Conservation (phyloP, 2,797 vertebrate species). For the Erithacus rubecula region DNA sequence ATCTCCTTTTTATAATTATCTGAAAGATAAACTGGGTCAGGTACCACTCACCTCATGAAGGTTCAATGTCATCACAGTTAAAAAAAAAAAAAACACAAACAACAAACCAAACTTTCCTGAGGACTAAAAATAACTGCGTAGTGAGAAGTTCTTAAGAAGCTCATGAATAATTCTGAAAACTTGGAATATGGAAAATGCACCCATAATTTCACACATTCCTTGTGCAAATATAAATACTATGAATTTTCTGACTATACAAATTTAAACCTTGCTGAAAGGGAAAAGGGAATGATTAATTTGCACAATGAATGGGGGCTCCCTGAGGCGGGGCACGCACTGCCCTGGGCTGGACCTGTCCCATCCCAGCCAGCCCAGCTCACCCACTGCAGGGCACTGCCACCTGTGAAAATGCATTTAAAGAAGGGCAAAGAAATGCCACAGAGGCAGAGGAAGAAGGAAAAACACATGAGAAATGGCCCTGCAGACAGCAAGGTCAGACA, state of each 20-base stretch:
- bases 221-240: neutral
- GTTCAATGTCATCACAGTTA: neutral
- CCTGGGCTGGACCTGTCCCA: rapidly evolving
- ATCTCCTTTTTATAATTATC: neutral
- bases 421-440: neutral
- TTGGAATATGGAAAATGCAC: neutral
- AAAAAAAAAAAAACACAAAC: neutral
- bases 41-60: neutral
- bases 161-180: neutral
- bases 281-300: neutral
- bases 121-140: neutral
- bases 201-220: neutral
- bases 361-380: rapidly evolving
- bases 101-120: neutral
- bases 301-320: rapidly evolving
- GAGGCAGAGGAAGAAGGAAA: neutral
- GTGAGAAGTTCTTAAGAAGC: neutral
- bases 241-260: neutral
- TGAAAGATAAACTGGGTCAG: neutral
- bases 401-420: neutral
- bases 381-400: rapidly evolving
- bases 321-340: rapidly evolving
- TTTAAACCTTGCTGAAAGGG: neutral
- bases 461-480: rapidly evolving
- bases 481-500: neutral